These are phyloP conservation scores for Danionella cerebrum DNA, from an alignment of 2,113 vertebrate species.

Conservation along the genomic window DNA sequence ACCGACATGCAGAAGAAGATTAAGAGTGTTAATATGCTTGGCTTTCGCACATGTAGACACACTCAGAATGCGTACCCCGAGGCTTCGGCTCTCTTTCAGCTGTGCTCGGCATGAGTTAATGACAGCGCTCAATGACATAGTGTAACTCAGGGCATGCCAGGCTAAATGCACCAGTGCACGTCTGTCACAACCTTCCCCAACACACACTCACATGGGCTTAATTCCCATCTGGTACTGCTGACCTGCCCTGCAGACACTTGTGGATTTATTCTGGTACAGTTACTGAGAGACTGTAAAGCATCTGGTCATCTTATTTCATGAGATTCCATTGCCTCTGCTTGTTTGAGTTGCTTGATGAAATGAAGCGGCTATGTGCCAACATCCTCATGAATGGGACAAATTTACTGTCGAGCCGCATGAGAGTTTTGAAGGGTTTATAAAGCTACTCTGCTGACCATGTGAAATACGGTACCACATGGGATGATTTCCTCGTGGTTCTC, in stretches of 20 bases:
- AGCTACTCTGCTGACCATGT: slow-evolving; percentile 3
- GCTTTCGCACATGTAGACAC: slow-evolving; percentile 21
- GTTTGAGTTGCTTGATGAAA: slow-evolving; percentile 21
- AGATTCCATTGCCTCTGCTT: slow-evolving; percentile 23
- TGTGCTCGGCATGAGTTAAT: slow-evolving; percentile 45
- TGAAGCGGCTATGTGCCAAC: slow-evolving; percentile 2
- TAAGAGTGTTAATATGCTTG: slow-evolving; percentile 46
- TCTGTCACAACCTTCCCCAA: slow-evolving; percentile 33
- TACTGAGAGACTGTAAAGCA: slow-evolving; percentile 17
- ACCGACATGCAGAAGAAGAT: slow-evolving; percentile 42
- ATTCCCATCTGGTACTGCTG: slow-evolving; percentile 22
- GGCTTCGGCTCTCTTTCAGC: slow-evolving; percentile 36
- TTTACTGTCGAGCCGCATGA: background rate
- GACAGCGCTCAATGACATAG: slow-evolving; percentile 42
- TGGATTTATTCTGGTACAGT: slow-evolving; percentile 20
- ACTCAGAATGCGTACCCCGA: slow-evolving; percentile 15
- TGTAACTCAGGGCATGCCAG: slow-evolving; percentile 40
- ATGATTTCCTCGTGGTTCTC: background rate
- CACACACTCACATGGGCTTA: slow-evolving; percentile 11
- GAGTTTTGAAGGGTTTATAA: slow-evolving; percentile 1
- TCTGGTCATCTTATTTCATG: slow-evolving; percentile 25
- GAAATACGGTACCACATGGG: background rate
- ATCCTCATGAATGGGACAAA: background rate
- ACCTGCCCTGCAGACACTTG: slow-evolving; percentile 34
- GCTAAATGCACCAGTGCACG: slow-evolving; percentile 34